phyloP scores from a whole-genome alignment of 2,113 vertebrate species.

The Lasiurus cinereus region DNA sequence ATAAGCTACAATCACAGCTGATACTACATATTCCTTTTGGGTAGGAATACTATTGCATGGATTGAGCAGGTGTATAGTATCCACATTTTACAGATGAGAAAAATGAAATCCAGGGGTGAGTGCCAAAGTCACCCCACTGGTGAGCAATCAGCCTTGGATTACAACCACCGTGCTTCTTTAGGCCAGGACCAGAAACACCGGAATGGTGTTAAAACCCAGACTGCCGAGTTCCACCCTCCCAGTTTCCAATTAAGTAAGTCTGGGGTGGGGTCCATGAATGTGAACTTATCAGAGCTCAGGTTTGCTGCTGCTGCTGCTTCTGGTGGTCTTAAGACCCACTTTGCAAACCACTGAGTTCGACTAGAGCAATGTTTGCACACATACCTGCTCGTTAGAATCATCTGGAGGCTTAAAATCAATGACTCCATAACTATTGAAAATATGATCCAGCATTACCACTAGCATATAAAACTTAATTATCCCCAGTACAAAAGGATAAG shows the following conservation, averaged over 20 bases:
- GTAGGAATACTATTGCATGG: background rate
- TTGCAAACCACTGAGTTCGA: background rate
- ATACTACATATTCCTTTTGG: background rate
- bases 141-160: background rate
- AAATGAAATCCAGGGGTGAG: background rate
- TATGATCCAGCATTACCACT: background rate
- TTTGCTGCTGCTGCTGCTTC: background rate
- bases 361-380: background rate
- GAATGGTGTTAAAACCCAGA: background rate
- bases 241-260: background rate
- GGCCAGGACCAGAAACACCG: background rate
- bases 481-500: background rate
- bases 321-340: background rate
- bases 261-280: background rate
- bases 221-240: background rate
- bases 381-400: background rate
- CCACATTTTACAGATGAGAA: background rate
- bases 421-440: background rate
- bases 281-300: background rate
- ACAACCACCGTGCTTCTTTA: background rate
- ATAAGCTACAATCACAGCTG: background rate
- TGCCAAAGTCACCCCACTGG: background rate
- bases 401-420: slow-evolving; percentile 1
- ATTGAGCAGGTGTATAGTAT: background rate
- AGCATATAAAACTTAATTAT: background rate